Base-by-base conservation (phyloP, 2,888 invertebrate genomes). In the Augochlorella aurata region DNA sequence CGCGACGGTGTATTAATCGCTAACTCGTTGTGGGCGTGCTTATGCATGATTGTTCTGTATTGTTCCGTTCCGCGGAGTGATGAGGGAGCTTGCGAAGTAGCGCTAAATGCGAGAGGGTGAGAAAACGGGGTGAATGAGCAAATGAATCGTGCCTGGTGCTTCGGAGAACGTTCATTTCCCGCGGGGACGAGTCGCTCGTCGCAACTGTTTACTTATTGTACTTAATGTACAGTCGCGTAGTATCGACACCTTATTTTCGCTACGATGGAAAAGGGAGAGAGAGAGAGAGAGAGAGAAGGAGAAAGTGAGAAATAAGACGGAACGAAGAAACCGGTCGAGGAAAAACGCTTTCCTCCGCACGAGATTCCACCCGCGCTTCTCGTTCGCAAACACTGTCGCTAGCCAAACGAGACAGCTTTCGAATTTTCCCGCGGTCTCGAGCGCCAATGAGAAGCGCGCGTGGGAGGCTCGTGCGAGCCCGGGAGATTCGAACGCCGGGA, bases 241-340 rank as follows among this genome's bases (percentile, higher is more conserved):
- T 85, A 69, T 80, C 79, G 88, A 81, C 76, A 79, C 77, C 82
- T 88, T 87, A 88, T 88, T 88, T 89, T 89, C 85, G 81, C 83
- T 84, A 87, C 82, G 38, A 71, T 81, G 70, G 70, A 70, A 82
- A 79, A 74, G 69, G 18, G 79, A 78, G 21, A 29, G 16, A 49
- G 18, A 14, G 38, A 44, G 24, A 29, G 54, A 67, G 12, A 49
- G 7, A 21, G 38, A 58, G 67, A 45, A 66, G 73, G 7, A 52
- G 50, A n/a, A 16, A 66, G 18, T 14, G 21, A 61, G 7, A 21
- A 44, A 83, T 54, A 50, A 77, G 74, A 71, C 58, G 73, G 74
- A 80, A 61, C 38, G 21, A 68, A 54, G 47, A 73, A 24, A 70
- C 69, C 74, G 67, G 73, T 18, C 18, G 18, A 38, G n/a, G n/a